These are phyloP conservation scores for Corydoras maculifer DNA, from an alignment of 2,113 vertebrate genomes.

Conservation along the genomic window DNA sequence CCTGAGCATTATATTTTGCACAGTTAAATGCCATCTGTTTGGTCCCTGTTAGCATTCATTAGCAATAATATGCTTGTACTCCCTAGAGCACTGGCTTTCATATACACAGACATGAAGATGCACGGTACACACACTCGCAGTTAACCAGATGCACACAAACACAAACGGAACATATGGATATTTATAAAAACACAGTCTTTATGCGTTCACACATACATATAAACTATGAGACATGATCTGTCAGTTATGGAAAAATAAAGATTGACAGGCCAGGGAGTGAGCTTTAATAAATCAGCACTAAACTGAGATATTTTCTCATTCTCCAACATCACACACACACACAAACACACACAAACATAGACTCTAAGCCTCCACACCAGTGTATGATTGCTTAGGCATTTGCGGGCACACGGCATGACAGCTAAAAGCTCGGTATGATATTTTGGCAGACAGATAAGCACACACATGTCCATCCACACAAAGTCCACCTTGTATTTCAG, in stretches of 20 bases:
- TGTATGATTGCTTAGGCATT: slow-evolving; percentile 16
- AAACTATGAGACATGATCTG: slow-evolving; percentile 13
- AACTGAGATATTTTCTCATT: slow-evolving; percentile 8
- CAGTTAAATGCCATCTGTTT: slow-evolving; percentile 54
- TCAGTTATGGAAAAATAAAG: slow-evolving; percentile 19
- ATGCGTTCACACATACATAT: slow-evolving; percentile 5
- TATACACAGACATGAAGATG: slow-evolving; percentile 38
- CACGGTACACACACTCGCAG: slow-evolving; percentile 16
- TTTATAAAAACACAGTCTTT: neutral
- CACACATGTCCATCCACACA: slow-evolving; percentile 9
- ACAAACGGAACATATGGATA: slow-evolving; percentile 3
- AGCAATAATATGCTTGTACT: slow-evolving; percentile 42
- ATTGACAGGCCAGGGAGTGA: slow-evolving; percentile 7
- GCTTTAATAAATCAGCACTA: slow-evolving; percentile 13
- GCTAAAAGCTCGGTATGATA: slow-evolving; percentile 13
- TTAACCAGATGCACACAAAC: slow-evolving; percentile 1
- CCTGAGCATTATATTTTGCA: slow-evolving; percentile 40
- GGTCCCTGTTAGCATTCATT: slow-evolving; percentile 44
- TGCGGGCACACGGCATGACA: slow-evolving; percentile 7
- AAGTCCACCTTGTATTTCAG: neutral
- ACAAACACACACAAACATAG: neutral
- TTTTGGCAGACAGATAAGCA: slow-evolving; percentile 12
- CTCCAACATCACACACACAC: neutral
- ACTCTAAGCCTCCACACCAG: neutral
- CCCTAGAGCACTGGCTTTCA: slow-evolving; percentile 24